These are phyloP conservation scores for Drosophila kohkoa DNA, from an alignment of 1,140 invertebrate genomes.

Conservation along the genomic window DNA sequence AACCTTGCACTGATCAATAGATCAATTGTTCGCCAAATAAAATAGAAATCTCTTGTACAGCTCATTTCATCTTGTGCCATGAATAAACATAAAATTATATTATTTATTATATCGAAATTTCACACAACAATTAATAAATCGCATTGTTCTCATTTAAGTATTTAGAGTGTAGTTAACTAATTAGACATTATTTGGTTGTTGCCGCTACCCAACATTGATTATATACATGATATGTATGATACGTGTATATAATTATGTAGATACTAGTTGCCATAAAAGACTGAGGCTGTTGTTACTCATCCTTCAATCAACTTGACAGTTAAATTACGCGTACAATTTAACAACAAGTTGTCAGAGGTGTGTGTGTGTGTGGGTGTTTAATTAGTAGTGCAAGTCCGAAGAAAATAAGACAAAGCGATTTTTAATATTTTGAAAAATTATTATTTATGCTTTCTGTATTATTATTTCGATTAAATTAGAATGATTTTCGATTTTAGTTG, in stretches of 20 bases:
- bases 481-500: conserved; percentile 58
- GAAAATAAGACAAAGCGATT: conserved; percentile 42
- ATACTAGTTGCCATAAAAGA: conserved; percentile 50
- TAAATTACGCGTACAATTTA: conserved; percentile 42
- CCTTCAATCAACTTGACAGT: conserved; percentile 43
- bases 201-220: conserved; percentile 51
- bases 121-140: conserved; percentile 28
- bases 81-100: conserved; percentile 13
- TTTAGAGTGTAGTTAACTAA: conserved; percentile 37
- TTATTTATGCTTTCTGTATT: conserved; percentile 67
- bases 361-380: not conserved
- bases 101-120: conserved; percentile 34
- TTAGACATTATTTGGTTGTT: conserved; percentile 59
- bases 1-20: not conserved
- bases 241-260: conserved; percentile 23
- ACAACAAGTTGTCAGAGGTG: conserved; percentile 37
- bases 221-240: conserved; percentile 25
- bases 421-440: conserved; percentile 72
- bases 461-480: conserved; percentile 66
- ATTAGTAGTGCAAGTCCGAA: conserved; percentile 35
- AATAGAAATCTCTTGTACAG: not conserved
- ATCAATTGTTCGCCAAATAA: not conserved
- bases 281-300: conserved; percentile 20
- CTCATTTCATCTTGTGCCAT: not conserved
- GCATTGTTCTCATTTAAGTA: conserved; percentile 23